Base-by-base conservation (phyloP, 2,113 vertebrate species). In the Pavo muticus region DNA sequence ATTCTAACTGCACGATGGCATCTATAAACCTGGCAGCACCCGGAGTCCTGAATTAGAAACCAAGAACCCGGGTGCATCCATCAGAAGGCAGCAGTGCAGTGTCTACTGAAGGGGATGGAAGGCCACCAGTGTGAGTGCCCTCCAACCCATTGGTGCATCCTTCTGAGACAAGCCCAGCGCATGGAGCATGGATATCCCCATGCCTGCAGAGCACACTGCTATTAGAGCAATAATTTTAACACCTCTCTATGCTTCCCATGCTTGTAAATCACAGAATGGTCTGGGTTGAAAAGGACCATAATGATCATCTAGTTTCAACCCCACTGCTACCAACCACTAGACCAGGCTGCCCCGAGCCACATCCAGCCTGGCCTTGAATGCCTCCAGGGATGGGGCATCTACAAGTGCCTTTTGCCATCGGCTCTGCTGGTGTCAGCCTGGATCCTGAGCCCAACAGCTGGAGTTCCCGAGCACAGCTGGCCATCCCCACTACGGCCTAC, bases 391-490 rank as follows among this genome's bases (percentile, higher is more conserved):
- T 50, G 48, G 48, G 23, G 48, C 48, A 50, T 42, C 48, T 57
- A 1, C 42, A 24, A 72, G 25, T 4, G 0, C 68, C 14, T 18
- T 17, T 39, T 37, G 82, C 75, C 74, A 89, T 64, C 75, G 37
- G 39, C 57, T 65, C 72, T 80, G 72, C 84, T 63, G 39, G 10
- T 90, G 56, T 76, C 60, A 69, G 21, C 44, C 60, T 25, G 29
- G 16, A 77, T 80, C 64, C 67, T 42, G 10, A 80, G 39, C 79
- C 65, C 60, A 6, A 70, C 69, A 87, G 59, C 39, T 65, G 57
- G 47, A 93, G 75, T 86, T 60, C 35, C 83, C 10, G 40, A 75
- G 59, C 48, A 14, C 71, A 93, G 83, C 90, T 83, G 92, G n/a
- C 72, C 2, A 13, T 79, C 81, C 29, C 29, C 0, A 0, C 59